Conservation (phyloP, 2,797 vertebrate genomes). For the Gymnothorax javanicus region DNA sequence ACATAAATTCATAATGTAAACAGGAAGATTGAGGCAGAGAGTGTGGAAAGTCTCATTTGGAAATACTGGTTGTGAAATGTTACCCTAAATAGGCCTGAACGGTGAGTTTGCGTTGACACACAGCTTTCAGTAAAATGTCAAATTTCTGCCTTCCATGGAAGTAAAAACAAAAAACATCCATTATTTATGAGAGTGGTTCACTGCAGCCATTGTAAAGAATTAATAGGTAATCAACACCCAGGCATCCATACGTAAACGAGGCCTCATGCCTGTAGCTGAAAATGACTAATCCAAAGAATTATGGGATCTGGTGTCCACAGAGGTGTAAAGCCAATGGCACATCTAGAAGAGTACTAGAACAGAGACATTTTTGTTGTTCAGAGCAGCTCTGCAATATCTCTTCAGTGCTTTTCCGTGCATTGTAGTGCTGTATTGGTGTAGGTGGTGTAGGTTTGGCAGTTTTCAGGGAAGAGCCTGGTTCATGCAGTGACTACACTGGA, state of each 20-base stretch:
- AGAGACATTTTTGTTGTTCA: background rate
- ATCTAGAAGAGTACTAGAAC: background rate
- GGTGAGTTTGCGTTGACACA: background rate
- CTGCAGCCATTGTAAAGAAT: background rate
- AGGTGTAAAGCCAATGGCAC: background rate
- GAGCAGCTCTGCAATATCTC: background rate
- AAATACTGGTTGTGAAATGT: constrained; percentile 25
- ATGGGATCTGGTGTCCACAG: background rate
- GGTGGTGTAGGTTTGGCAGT: background rate
- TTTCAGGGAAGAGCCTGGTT: background rate
- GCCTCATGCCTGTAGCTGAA: background rate
- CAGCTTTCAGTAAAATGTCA: background rate
- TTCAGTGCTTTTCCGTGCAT: background rate
- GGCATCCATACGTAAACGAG: background rate
- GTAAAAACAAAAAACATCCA: background rate
- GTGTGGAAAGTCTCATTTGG: constrained; percentile 18
- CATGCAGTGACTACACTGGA: background rate
- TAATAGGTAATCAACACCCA: background rate
- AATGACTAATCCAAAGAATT: background rate
- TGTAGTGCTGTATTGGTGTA: background rate
- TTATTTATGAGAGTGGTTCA: background rate
- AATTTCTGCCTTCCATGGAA: background rate
- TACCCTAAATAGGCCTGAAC: background rate
- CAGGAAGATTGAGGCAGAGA: no score
- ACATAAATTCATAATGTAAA: background rate